Percentiles rank a stretch among this genome's conserved stretches.
Conservation (phyloP, 2,888 invertebrate genomes). For the Timema podura region DNA sequence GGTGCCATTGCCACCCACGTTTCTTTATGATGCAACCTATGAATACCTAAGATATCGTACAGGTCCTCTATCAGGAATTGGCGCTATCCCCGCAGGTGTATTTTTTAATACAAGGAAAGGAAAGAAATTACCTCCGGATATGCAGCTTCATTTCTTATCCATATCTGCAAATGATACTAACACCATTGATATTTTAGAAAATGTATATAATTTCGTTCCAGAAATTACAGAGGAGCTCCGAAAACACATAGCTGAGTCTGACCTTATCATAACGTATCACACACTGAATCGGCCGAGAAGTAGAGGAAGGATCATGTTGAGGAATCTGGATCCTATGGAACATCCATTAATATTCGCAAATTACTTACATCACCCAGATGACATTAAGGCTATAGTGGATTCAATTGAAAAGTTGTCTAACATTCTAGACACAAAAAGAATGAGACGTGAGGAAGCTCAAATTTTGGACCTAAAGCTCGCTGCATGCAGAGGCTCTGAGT, state of each 20-base stretch:
- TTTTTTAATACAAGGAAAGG: neutral
- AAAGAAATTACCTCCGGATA: neutral
- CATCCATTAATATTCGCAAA: neutral
- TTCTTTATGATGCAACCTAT: neutral
- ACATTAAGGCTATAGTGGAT: neutral
- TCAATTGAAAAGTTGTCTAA: neutral
- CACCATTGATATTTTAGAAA: neutral
- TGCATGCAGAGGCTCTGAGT: slow-evolving; percentile 55
- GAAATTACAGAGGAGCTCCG: neutral
- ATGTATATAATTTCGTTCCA: neutral
- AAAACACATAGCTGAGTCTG: neutral
- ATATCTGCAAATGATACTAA: neutral
- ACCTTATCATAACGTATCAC: neutral
- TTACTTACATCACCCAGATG: slow-evolving; percentile 5
- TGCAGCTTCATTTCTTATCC: neutral
- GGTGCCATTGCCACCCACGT: neutral
- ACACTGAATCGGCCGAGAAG: neutral
- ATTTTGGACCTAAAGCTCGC: slow-evolving; percentile 36
- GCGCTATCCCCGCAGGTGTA: neutral
- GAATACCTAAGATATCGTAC: neutral
- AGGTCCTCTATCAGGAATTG: neutral
- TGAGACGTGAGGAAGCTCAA: neutral
- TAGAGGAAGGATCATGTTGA: neutral
- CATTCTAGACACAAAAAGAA: neutral
- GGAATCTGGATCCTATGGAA: neutral